Conservation (phyloP, 2,797 vertebrate species). For the Dendrocincla tyrannina region DNA sequence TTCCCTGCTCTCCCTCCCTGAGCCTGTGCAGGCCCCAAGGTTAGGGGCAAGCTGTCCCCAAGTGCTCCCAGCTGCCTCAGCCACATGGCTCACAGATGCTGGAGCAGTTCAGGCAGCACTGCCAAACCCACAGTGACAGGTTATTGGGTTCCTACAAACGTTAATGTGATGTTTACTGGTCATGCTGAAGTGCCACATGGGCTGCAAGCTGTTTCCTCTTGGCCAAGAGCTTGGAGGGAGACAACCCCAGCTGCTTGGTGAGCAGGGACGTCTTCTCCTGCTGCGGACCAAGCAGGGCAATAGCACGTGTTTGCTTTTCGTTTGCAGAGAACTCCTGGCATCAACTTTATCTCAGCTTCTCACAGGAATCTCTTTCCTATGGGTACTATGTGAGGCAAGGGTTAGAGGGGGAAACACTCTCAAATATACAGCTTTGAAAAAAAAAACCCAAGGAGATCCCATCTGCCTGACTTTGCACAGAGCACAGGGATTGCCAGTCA, state of each 20-base stretch:
- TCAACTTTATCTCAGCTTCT: not conserved
- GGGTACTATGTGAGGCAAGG: accelerated
- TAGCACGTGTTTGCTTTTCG: not conserved
- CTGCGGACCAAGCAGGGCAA: accelerated
- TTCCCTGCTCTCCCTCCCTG: accelerated
- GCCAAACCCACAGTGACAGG: slow-evolving; percentile 34
- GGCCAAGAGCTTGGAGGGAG: not conserved
- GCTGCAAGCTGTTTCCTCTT: slow-evolving; percentile 60
- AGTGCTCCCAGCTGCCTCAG: not conserved
- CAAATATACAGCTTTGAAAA: not conserved
- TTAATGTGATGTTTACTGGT: slow-evolving; percentile 29
- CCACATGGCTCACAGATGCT: accelerated
- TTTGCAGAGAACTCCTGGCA: not conserved
- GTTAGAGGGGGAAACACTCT: not conserved
- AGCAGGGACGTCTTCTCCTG: not conserved
- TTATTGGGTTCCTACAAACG: not conserved
- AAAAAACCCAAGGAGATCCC: not conserved
- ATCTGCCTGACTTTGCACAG: not conserved
- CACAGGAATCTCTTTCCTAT: not conserved
- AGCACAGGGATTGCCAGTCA: not conserved
- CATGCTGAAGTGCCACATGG: slow-evolving; percentile 31
- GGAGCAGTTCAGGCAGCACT: not conserved
- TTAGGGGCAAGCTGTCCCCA: not conserved
- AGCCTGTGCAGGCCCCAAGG: not conserved
- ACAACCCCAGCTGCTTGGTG: not conserved